Evolutionary conservation across 2,888 invertebrate genomes (phyloP).

Genomic region (Phrixothrix hirtus): DNA sequence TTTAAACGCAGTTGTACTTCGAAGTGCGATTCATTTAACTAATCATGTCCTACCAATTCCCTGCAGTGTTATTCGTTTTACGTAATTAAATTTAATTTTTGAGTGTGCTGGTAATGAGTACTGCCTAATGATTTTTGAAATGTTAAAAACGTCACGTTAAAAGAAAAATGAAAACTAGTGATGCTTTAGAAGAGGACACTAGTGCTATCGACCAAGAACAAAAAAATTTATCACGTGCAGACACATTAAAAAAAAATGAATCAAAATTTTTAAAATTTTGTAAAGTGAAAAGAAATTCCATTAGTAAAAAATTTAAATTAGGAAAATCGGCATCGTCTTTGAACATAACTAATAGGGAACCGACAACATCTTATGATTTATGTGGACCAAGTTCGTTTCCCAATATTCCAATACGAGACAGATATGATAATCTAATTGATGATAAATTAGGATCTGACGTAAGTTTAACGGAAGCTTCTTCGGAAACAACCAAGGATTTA

Average conservation of each 20-base stretch:
- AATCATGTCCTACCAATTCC: no score
- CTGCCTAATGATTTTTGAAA: background rate
- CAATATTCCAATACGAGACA: slow-evolving; percentile 37
- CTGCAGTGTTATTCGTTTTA: no score
- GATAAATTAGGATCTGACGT: slow-evolving; percentile 46
- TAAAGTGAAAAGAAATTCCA: slow-evolving; percentile 39
- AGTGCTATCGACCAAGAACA: background rate
- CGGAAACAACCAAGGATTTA: slow-evolving; percentile 45
- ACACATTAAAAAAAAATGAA: slow-evolving; percentile 20
- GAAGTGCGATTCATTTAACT: slow-evolving; percentile 3
- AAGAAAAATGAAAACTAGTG: slow-evolving; percentile 17
- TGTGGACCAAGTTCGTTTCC: slow-evolving; percentile 35
- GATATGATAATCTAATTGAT: slow-evolving; percentile 41
- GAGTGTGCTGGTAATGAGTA: background rate
- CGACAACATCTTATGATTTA: background rate
- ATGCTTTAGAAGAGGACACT: slow-evolving; percentile 14
- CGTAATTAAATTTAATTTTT: background rate
- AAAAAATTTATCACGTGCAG: background rate
- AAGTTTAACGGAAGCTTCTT: slow-evolving; percentile 45
- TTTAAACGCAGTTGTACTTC: slow-evolving; percentile 5
- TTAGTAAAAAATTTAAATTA: slow-evolving; percentile 45
- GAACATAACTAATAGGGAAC: slow-evolving; percentile 21
- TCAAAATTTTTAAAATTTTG: slow-evolving; percentile 10
- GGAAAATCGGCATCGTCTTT: slow-evolving; percentile 31
- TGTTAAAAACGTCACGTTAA: no score